Evolutionary conservation across 2,113 vertebrate species (phyloP), one percentile per base, ranked within the genome.

Genomic region (Rissa tridactyla): DNA sequence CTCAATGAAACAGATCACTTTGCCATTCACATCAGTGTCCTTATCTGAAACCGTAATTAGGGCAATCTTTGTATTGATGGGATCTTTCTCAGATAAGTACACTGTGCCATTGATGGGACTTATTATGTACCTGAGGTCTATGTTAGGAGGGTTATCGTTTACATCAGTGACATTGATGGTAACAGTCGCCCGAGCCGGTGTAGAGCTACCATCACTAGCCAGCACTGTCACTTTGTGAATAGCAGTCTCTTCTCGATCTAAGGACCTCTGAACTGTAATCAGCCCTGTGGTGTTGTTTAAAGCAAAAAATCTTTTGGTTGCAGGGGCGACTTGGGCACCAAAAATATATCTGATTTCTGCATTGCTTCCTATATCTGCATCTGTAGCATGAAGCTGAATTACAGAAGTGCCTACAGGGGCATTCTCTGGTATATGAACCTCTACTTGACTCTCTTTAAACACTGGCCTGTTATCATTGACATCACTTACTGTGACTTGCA

Each of bases 1-100:
- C 96, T 99, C 99, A 94, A 99, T 99, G 93, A 99, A 99, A 97
- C 99, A 99, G 96, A 99, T 99, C 96, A 99, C 99, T 98, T 99
- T 99, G 98, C 99, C 99, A 38, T 99, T 99, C 95, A 99, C 99
- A 95, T 99, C 99, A 5, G 99, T 99, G 98, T 99, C 99, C 98
- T 99, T 99, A 98, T 99, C 99, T 60, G 99, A 99, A 97, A 99
- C 99, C 0, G 99, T 99, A 97, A 99, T 99, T 62, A 99, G 99
- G 88, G 99, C 99, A 79, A 99, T 99, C 98, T 99, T 99, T 88
- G 99, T 99, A 98, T 99, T 99, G 97, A 99, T 97, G 54, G 99
- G 99, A 95, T 99, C 99, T 96, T 99, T 99, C 98, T 99, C 99
- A 34, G 99, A 99, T 96, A 99, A 98, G 97, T 99, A 99, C 97